These are phyloP conservation scores for Brachionus koreanus DNA, from an alignment of 1,140 invertebrate genomes.

Conservation along the genomic window DNA sequence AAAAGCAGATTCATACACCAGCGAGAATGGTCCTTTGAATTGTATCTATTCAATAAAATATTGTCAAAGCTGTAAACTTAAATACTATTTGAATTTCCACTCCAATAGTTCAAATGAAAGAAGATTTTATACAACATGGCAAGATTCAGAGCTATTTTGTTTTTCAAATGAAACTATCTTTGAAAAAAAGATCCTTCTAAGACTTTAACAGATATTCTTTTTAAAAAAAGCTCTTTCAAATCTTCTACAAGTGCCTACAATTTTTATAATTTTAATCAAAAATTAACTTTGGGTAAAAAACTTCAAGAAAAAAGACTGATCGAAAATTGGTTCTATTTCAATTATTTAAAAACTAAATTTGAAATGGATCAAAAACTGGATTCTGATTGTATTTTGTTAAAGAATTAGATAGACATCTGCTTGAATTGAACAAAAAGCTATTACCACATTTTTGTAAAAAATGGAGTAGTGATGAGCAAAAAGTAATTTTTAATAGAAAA, in stretches of 20 bases:
- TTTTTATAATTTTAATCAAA: neutral
- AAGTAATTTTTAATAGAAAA: neutral
- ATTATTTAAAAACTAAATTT: neutral
- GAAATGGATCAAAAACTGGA: neutral
- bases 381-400: neutral
- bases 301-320: neutral
- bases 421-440: neutral
- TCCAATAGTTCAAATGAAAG: neutral
- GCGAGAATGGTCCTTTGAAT: neutral
- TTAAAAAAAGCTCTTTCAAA: neutral
- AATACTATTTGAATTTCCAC: neutral
- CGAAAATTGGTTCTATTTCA: neutral
- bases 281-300: neutral
- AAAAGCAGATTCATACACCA: neutral
- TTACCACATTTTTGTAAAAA: neutral
- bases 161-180: neutral
- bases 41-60: neutral
- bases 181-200: neutral
- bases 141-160: neutral
- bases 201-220: neutral
- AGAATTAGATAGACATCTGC: neutral
- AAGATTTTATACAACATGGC: neutral
- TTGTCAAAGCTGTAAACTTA: neutral
- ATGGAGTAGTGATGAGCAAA: neutral
- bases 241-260: neutral